A percentile compares a stretch with the other conserved stretches of the same genome.
Evolutionary conservation across 2,113 vertebrate species (phyloP).

Genomic region (Dermatemys mawii): DNA sequence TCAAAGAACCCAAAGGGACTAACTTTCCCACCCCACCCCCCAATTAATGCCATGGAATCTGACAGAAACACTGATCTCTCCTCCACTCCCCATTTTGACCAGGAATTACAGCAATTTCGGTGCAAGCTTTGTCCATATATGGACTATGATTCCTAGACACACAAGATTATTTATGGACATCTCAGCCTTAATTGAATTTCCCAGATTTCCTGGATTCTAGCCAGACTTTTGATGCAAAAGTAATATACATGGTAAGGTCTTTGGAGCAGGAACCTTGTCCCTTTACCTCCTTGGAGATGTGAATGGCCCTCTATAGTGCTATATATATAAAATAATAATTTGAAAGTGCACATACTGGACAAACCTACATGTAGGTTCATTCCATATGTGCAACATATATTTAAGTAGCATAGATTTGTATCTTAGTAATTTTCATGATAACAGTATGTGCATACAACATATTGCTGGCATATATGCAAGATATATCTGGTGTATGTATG

Average conservation of each 20-base stretch:
- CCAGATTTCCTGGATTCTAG: slow-evolving; percentile 27
- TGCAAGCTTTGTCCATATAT: slow-evolving; percentile 32
- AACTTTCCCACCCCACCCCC: neutral
- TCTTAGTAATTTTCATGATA: neutral
- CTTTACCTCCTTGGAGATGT: slow-evolving; percentile 3
- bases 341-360: neutral
- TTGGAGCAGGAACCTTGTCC: neutral
- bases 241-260: neutral
- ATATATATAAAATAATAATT: neutral
- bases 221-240: slow-evolving; percentile 14
- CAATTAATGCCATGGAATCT: slow-evolving; percentile 52
- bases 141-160: slow-evolving; percentile 41
- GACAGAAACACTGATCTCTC: slow-evolving; percentile 54
- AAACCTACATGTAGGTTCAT: neutral
- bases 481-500: neutral
- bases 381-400: neutral
- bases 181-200: slow-evolving; percentile 52
- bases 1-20: slow-evolving; percentile 43
- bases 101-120: slow-evolving; percentile 50
- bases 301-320: neutral
- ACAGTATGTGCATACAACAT: neutral
- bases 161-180: slow-evolving; percentile 30
- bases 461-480: neutral
- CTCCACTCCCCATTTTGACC: slow-evolving; percentile 37
- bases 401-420: neutral